Evolutionary conservation across 2,797 vertebrate genomes (phyloP).

Genomic region (Eupleurogrammus muticus): DNA sequence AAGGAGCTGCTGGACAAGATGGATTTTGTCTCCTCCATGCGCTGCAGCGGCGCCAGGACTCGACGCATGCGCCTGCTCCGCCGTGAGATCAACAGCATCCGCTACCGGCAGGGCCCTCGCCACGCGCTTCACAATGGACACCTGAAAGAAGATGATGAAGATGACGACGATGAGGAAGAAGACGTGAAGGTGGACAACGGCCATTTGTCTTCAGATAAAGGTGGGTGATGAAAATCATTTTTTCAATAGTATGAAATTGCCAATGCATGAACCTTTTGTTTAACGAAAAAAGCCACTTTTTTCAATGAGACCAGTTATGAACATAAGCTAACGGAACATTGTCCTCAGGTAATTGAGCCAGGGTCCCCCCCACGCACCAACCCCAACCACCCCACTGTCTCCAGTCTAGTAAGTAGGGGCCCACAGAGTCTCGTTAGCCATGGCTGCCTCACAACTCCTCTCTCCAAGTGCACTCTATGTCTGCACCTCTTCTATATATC

Average conservation of each 20-base stretch:
- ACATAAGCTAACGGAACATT: slow-evolving; percentile 83
- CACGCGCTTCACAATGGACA: slow-evolving; percentile 84
- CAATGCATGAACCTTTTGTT: slow-evolving; percentile 62
- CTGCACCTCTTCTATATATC: slow-evolving; percentile 78
- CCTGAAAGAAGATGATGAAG: slow-evolving; percentile 73
- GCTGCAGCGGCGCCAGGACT: slow-evolving; percentile 92
- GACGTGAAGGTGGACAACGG: slow-evolving; percentile 73
- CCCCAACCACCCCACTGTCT: slow-evolving; percentile 86
- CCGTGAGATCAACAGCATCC: slow-evolving; percentile 92
- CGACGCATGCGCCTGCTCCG: slow-evolving; percentile 92
- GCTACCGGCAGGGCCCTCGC: slow-evolving; percentile 87
- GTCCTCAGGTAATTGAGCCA: slow-evolving; percentile 86
- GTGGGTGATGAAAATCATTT: slow-evolving; percentile 61
- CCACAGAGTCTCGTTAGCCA: slow-evolving; percentile 84
- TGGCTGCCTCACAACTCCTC: slow-evolving; percentile 83
- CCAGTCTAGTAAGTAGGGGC: slow-evolving; percentile 86
- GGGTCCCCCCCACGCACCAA: slow-evolving; percentile 85
- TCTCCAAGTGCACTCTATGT: slow-evolving; percentile 79
- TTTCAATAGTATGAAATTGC: slow-evolving; percentile 43
- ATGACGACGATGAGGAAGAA: slow-evolving; percentile 72
- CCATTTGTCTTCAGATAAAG: slow-evolving; percentile 80
- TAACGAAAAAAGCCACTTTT: slow-evolving; percentile 52
- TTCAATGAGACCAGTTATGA: slow-evolving; percentile 77
- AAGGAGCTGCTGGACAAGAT: slow-evolving; percentile 96
- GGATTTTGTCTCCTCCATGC: slow-evolving; percentile 91